Conservation (phyloP, 2,797 vertebrate species). For the Acanthurus leucopareius region DNA sequence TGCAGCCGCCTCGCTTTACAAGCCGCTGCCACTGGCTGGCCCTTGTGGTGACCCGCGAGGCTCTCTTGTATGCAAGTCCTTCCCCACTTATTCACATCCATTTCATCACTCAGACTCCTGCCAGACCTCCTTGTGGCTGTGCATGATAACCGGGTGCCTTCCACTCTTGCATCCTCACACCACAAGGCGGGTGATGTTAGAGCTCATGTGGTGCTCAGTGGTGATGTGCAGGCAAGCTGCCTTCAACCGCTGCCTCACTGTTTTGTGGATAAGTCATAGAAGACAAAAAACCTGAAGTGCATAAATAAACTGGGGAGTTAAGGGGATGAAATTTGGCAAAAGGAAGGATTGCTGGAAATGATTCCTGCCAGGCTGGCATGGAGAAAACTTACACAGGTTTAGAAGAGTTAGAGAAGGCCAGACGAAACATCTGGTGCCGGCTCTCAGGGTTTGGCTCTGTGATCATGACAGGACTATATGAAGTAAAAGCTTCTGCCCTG, state of each 20-base stretch:
- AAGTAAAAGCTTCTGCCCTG: constrained; percentile 3
- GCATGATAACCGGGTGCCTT: constrained; percentile 60
- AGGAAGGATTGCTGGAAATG: not conserved
- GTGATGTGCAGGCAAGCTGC: constrained; percentile 55
- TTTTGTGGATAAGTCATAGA: constrained; percentile 34
- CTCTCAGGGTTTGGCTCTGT: constrained; percentile 23
- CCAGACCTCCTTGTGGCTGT: constrained; percentile 67
- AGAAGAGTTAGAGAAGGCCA: constrained; percentile 26
- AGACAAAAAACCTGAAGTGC: constrained; percentile 33
- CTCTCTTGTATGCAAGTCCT: constrained; percentile 34
- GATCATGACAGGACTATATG: constrained; percentile 13
- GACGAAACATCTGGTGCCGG: constrained; percentile 54
- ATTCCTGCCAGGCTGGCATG: constrained; percentile 39
- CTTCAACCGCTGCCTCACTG: constrained; percentile 33
- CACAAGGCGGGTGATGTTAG: constrained; percentile 51
- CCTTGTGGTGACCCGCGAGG: constrained; percentile 61
- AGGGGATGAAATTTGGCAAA: constrained; percentile 29
- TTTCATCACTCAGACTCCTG: constrained; percentile 54
- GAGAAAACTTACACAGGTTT: constrained; percentile 9
- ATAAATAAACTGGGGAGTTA: constrained; percentile 31
- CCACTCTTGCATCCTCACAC: constrained; percentile 46
- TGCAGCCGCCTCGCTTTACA: constrained; percentile 60
- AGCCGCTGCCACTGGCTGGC: constrained; percentile 49
- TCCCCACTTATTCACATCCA: constrained; percentile 53
- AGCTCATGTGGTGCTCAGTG: constrained; percentile 43